Evolutionary conservation across 1,140 invertebrate species (phyloP).

Genomic region (Conus betulinus): DNA sequence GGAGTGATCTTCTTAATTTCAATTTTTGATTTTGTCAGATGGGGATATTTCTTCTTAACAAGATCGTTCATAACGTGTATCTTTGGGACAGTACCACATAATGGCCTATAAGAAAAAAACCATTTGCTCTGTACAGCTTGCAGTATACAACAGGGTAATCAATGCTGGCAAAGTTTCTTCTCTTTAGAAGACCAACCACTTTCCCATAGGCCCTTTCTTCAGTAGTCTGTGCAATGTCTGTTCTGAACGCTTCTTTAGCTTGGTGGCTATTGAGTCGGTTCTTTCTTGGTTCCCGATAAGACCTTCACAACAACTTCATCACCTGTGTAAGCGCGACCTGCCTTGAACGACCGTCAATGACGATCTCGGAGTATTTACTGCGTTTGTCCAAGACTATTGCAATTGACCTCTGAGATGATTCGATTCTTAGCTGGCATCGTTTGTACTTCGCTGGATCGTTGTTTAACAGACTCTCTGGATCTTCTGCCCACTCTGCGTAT

Average conservation of each 20-base stretch:
- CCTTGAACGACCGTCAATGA: slow-evolving; percentile 62
- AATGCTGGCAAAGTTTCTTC: slow-evolving; percentile 41
- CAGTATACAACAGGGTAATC: slow-evolving; percentile 64
- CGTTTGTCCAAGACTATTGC: slow-evolving; percentile 46
- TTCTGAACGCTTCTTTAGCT: background rate
- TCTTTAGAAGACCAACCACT: slow-evolving; percentile 61
- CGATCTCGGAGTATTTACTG: slow-evolving; percentile 48
- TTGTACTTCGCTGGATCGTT: slow-evolving; percentile 50
- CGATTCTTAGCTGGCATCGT: slow-evolving; percentile 53
- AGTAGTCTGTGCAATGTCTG: background rate
- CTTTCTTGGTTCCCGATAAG: slow-evolving; percentile 39
- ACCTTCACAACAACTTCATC: slow-evolving; percentile 70
- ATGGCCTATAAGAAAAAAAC: slow-evolving; percentile 60
- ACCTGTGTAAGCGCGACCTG: slow-evolving; percentile 62
- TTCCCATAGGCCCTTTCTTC: slow-evolving; percentile 50
- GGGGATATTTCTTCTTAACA: slow-evolving; percentile 31
- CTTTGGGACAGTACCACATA: slow-evolving; percentile 67
- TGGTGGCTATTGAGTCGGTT: background rate
- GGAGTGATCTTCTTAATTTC: slow-evolving; percentile 42
- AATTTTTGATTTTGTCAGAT: slow-evolving; percentile 23
- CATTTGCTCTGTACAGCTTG: slow-evolving; percentile 52
- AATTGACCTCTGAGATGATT: slow-evolving; percentile 50
- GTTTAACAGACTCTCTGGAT: background rate
- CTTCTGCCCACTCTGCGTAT: background rate
- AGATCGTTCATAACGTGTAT: slow-evolving; percentile 55